These are phyloP conservation scores for Macquaria australasica DNA, from an alignment of 2,113 vertebrate genomes.

Conservation along the genomic window DNA sequence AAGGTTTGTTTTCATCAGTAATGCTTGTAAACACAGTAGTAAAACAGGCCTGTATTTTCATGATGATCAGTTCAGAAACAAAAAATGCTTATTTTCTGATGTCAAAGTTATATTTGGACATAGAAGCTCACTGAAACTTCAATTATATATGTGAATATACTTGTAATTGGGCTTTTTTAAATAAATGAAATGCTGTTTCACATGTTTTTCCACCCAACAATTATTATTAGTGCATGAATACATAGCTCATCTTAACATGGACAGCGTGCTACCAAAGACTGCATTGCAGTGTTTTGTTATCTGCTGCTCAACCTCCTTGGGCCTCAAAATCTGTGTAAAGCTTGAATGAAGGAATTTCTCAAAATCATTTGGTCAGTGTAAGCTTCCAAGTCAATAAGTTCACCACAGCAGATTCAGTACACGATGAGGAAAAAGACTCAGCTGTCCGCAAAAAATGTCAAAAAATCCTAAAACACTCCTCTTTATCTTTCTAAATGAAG, in stretches of 20 bases:
- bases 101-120: neutral
- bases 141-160: too few relatives aligned
- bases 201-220: neutral
- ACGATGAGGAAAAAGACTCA: neutral
- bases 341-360: neutral
- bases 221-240: neutral
- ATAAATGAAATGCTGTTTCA: neutral
- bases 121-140: too few relatives aligned
- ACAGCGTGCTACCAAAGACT: constrained; percentile 4
- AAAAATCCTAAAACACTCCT: neutral
- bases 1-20: neutral
- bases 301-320: neutral
- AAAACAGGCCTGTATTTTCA: neutral
- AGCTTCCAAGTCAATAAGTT: neutral
- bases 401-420: constrained; percentile 1
- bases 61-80: neutral
- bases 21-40: neutral
- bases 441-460: neutral
- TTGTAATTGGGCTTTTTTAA: neutral
- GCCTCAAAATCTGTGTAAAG: neutral
- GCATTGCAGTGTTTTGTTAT: constrained; percentile 34
- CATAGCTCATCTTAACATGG: neutral
- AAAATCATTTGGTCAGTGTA: neutral
- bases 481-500: neutral
- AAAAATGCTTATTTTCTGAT: neutral